Percentiles rank a stretch among this genome's conserved stretches.
phyloP scores from a whole-genome alignment of 2,888 invertebrate species.

The Hemithea aestivaria region DNA sequence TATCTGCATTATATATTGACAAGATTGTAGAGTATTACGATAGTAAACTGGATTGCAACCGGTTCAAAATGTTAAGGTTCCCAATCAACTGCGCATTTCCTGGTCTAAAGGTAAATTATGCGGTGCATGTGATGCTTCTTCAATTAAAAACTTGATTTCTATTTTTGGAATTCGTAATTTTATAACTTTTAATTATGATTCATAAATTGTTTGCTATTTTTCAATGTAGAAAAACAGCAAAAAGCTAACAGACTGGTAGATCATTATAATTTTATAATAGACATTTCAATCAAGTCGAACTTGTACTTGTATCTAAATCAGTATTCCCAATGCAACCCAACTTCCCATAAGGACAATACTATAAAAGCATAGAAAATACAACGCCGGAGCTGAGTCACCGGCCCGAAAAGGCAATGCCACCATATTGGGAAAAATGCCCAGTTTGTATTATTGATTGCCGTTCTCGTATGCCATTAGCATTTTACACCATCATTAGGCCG shows the following conservation, averaged over 20 bases:
- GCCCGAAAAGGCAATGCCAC: slow-evolving; percentile 6
- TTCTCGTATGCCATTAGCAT: slow-evolving; percentile 11
- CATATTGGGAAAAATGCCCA: slow-evolving; percentile 5
- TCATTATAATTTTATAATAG: no score
- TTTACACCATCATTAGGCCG: slow-evolving; percentile 12
- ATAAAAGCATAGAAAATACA: slow-evolving; percentile 3
- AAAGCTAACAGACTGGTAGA: no score
- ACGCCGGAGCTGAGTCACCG: slow-evolving; percentile 3
- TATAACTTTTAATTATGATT: no score
- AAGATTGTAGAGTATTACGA: no score
- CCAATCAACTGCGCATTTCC: background rate
- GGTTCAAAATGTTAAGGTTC: no score
- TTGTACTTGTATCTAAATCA: no score
- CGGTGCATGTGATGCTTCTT: background rate
- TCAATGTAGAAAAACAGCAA: no score
- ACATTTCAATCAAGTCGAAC: no score
- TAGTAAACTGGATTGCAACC: no score
- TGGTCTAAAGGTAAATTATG: background rate
- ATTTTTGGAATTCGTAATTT: slow-evolving; percentile 1
- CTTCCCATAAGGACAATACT: slow-evolving; percentile 7
- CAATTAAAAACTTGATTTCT: slow-evolving; percentile 4
- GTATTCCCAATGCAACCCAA: background rate
- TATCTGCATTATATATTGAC: no score
- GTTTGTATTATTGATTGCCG: slow-evolving; percentile 10
- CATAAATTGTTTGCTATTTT: no score